These are phyloP conservation scores for Tenebrio molitor DNA, from an alignment of 1,140 invertebrate species.

Conservation along the genomic window DNA sequence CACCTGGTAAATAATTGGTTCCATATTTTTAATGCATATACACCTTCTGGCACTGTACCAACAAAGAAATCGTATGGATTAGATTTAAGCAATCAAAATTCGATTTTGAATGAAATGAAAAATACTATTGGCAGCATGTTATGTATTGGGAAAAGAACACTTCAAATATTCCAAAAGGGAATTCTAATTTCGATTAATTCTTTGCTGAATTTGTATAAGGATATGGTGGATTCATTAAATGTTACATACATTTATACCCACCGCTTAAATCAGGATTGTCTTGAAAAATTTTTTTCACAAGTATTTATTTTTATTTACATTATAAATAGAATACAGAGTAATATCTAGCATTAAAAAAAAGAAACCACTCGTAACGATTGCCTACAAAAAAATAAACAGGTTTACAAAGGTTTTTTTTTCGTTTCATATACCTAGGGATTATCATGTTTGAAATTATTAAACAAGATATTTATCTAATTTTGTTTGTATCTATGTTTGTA, in stretches of 20 bases:
- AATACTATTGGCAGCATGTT: conserved; percentile 19
- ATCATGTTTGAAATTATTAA: too few relatives aligned
- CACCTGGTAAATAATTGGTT: conserved; percentile 42
- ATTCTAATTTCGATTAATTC: conserved; percentile 22
- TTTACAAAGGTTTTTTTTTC: too few relatives aligned
- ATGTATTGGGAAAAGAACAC: conserved; percentile 28
- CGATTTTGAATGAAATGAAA: conserved; percentile 14
- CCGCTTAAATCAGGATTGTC: conserved; percentile 28
- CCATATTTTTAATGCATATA: conserved; percentile 51
- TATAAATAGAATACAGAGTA: too few relatives aligned
- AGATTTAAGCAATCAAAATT: conserved; percentile 31
- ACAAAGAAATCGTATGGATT: conserved; percentile 45
- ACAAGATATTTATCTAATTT: too few relatives aligned
- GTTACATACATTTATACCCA: conserved; percentile 10
- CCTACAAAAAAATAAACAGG: too few relatives aligned
- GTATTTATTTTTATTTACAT: too few relatives aligned
- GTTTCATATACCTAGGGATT: too few relatives aligned
- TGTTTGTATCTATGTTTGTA: too few relatives aligned
- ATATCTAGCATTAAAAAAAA: too few relatives aligned
- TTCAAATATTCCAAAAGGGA: conserved; percentile 33
- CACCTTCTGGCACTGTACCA: conserved; percentile 15
- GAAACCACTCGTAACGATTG: too few relatives aligned
- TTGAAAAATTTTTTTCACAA: conserved; percentile 32
- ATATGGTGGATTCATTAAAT: too few relatives aligned
- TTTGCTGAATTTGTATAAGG: too few relatives aligned